Base-by-base conservation (phyloP, 2,888 invertebrate genomes). In the Epistrophella euchroma region DNA sequence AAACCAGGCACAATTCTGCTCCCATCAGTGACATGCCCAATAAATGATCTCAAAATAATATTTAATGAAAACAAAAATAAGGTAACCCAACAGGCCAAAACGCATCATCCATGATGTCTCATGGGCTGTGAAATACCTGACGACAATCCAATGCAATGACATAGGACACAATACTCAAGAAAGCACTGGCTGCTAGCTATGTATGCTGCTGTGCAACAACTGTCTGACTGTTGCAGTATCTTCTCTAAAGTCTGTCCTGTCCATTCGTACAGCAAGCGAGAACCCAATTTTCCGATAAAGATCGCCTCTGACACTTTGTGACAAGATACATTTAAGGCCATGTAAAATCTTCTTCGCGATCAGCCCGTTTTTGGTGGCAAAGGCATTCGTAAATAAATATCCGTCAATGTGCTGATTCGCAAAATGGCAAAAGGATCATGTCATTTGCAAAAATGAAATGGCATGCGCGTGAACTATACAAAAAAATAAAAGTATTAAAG, bases 261-360 rank as follows among this genome's bases (percentile, higher is more conserved):
- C 52, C 76, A 52, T 40, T 11, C 22, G 0, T 17, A 47, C 15
- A 25, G 37, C 58, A 73, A 75, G 77, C 72, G 85, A 81, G 73
- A 82, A 75, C 86, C 86, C 86, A 87, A 87, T 87, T 87, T 87
- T 87, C 79, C 87, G 87, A 87, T 87, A 87, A 87, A 87, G 87
- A 87, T 87, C 87, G 87, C 87, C 78, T 72, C 73, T 87, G 87
- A 87, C 87, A 87, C 87, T 87, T 87, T 83, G 74, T 87, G 87
- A 87, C 87, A 87, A 87, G 87, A 83, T 79, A 87, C 87, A 87
- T 87, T 83, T 87, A 87, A 87, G 87, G 87, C 71, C 83, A 87
- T 87, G 87, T 87, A 79, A 87, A 87, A 87, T 83, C 75, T 71
- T 83, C 79, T 15, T 75, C 83, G 79, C 83, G 79, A 83, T 87